These are phyloP conservation scores for Hypotaenidia okinawae DNA, from an alignment of 2,797 vertebrate species.

Conservation along the genomic window DNA sequence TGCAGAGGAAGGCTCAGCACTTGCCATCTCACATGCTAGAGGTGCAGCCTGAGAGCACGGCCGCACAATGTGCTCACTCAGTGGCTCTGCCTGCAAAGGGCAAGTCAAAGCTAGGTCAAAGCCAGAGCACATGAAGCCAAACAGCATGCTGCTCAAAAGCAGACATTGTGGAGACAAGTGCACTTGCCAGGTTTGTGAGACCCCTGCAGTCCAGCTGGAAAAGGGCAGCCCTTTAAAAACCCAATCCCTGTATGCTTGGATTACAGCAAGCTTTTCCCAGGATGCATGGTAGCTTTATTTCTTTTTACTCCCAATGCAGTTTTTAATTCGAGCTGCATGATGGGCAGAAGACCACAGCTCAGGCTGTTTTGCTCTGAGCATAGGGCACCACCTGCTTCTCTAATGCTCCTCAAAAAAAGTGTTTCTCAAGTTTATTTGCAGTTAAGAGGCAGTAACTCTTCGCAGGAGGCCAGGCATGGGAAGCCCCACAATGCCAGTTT, in stretches of 20 bases:
- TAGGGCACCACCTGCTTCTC: accelerated
- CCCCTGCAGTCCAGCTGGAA: background rate
- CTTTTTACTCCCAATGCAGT: background rate
- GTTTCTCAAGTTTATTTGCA: background rate
- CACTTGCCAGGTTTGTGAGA: background rate
- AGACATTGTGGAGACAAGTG: accelerated
- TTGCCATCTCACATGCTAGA: accelerated
- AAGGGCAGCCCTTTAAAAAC: background rate
- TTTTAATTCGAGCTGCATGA: background rate
- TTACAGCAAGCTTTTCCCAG: background rate
- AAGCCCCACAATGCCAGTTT: background rate
- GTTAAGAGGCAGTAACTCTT: background rate
- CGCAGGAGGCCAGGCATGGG: accelerated
- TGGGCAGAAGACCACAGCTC: background rate
- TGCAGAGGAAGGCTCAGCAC: background rate
- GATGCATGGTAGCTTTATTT: background rate
- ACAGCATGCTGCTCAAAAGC: background rate
- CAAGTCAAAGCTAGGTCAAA: background rate
- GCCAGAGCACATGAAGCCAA: background rate
- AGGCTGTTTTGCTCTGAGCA: background rate
- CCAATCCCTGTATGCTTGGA: background rate
- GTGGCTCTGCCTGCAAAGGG: background rate
- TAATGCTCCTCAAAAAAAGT: background rate
- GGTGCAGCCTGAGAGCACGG: accelerated
- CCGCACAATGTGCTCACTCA: accelerated